Conservation (phyloP, 1,140 invertebrate genomes). For the Subanguina moxae region DNA sequence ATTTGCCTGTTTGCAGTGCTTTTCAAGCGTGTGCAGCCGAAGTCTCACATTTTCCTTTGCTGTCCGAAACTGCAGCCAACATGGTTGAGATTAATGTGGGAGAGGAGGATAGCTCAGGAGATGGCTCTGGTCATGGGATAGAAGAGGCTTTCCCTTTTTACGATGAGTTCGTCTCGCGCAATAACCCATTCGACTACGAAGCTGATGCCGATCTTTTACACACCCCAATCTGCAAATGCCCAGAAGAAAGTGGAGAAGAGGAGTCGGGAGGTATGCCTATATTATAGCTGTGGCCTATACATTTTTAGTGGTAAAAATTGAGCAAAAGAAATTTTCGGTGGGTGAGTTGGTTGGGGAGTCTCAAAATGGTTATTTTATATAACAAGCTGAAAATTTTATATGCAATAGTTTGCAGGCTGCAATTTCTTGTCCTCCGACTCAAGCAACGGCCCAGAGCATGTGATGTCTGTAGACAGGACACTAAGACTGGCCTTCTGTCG, state of each 20-base stretch:
- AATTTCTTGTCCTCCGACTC: neutral
- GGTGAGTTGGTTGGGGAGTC: too few relatives aligned
- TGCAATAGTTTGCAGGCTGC: too few relatives aligned
- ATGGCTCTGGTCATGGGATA: constrained; percentile 4
- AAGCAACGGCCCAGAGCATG: neutral
- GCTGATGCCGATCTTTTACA: neutral
- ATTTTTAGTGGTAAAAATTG: too few relatives aligned
- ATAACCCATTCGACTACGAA: constrained; percentile 11
- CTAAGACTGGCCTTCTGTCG: constrained; percentile 2
- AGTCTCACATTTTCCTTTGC: constrained; percentile 4
- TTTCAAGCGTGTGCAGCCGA: constrained; percentile 16
- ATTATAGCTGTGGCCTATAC: neutral
- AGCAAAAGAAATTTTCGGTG: too few relatives aligned
- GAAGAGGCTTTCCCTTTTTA: constrained; percentile 7
- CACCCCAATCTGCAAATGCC: neutral
- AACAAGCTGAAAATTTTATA: too few relatives aligned
- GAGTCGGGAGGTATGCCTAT: neutral
- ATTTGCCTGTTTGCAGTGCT: too few relatives aligned
- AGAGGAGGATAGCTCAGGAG: constrained; percentile 2
- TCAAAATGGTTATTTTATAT: too few relatives aligned
- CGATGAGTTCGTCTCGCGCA: constrained; percentile 9
- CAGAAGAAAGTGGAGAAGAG: neutral
- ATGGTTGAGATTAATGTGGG: constrained; percentile 9
- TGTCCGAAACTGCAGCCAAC: constrained; percentile 5
- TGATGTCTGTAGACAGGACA: neutral